A percentile compares a stretch with the other conserved stretches of the same genome.
phyloP scores from a whole-genome alignment of 1,140 invertebrate genomes.

The Monochamus saltuarius region DNA sequence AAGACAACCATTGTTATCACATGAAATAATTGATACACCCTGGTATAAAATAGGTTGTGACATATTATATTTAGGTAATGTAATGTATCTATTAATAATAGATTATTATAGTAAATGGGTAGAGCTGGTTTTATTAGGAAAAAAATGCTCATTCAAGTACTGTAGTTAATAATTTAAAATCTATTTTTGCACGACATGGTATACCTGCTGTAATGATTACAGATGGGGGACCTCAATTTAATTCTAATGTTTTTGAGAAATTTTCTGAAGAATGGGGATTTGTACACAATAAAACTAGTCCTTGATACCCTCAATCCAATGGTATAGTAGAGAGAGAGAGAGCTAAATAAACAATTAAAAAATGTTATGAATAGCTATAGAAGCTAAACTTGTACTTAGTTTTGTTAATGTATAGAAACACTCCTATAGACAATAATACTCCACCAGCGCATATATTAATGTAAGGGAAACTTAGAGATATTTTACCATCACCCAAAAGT shows the following conservation, averaged over 20 bases:
- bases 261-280: slow-evolving; percentile 48
- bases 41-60: slow-evolving; percentile 45
- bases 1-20: slow-evolving; percentile 47
- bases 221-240: too few relatives aligned
- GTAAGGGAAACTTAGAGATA: too few relatives aligned
- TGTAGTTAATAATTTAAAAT: slow-evolving; percentile 27
- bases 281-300: too few relatives aligned
- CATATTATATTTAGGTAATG: slow-evolving; percentile 45
- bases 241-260: too few relatives aligned
- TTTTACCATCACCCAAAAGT: too few relatives aligned
- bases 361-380: slow-evolving; percentile 35
- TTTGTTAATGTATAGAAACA: too few relatives aligned
- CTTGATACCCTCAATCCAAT: too few relatives aligned
- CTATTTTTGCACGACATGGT: slow-evolving; percentile 39
- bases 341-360: slow-evolving; percentile 39
- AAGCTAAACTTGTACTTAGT: too few relatives aligned
- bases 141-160: slow-evolving; percentile 14
- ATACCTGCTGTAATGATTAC: too few relatives aligned
- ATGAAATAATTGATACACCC: slow-evolving; percentile 40
- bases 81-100: too few relatives aligned
- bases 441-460: too few relatives aligned
- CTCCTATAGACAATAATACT: too few relatives aligned
- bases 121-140: slow-evolving; percentile 35
- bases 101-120: slow-evolving; percentile 40
- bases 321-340: slow-evolving; percentile 52